Evolutionary conservation across 2,113 vertebrate species (phyloP).

Genomic region (Tachysurus fulvidraco): DNA sequence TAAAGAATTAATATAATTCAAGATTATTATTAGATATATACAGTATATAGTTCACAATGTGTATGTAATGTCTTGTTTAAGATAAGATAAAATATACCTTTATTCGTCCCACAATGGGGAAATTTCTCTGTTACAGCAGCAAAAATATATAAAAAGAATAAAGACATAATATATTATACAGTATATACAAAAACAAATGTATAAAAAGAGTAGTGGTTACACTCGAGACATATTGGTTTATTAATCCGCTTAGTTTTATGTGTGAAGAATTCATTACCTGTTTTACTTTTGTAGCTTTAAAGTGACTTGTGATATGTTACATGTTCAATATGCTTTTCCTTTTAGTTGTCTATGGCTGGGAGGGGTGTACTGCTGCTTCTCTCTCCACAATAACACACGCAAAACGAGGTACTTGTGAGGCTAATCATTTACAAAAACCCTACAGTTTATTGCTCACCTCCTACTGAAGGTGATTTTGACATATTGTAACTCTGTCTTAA

Average conservation of each 20-base stretch:
- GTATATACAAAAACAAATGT: no score
- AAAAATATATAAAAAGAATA: no score
- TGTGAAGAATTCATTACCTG: background rate
- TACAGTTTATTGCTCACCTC: background rate
- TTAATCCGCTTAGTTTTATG: background rate
- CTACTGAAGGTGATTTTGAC: background rate
- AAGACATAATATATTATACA: no score
- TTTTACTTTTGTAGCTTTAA: no score
- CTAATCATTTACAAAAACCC: background rate
- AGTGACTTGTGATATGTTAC: background rate
- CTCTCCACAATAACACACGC: conserved; percentile 22
- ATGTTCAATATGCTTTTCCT: background rate
- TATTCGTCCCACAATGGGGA: no score
- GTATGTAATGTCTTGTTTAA: no score
- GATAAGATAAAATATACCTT: no score
- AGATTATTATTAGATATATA: no score
- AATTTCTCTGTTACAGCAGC: no score
- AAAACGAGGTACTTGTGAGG: background rate
- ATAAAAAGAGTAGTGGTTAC: no score
- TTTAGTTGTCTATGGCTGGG: conserved; percentile 45
- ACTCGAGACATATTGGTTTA: background rate
- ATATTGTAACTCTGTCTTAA: background rate
- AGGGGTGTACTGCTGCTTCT: conserved; percentile 10
- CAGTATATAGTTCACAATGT: no score
- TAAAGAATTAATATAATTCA: no score